Conservation (phyloP, 2,888 invertebrate genomes). For the Acronicta psi region DNA sequence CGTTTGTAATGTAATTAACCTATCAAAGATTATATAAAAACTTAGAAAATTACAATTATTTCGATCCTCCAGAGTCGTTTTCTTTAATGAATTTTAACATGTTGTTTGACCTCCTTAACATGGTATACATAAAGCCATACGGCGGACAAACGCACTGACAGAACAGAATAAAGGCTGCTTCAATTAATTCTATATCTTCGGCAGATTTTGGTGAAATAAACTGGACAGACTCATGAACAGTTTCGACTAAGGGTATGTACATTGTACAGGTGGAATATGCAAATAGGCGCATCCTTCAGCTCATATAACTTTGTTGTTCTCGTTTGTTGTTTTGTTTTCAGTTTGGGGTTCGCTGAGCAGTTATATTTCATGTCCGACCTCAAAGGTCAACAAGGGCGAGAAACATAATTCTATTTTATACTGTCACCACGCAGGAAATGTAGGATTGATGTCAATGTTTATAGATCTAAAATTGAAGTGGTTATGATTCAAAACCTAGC, state of each 20-base stretch:
- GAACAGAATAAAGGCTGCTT: conserved; percentile 4
- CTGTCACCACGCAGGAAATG: conserved; percentile 1
- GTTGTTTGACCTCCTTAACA: no score
- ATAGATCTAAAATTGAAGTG: no score
- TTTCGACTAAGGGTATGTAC: conserved; percentile 5
- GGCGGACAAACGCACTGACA: no score
- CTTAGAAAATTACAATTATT: no score
- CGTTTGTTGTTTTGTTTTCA: conserved; percentile 33
- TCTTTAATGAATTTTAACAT: no score
- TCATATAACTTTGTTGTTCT: conserved; percentile 46
- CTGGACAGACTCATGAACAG: conserved; percentile 36
- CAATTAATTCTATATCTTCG: conserved; percentile 19
- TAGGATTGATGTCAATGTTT: no score
- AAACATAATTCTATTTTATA: conserved; percentile 28
- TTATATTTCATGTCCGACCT: conserved; percentile 36
- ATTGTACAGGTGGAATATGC: conserved; percentile 17
- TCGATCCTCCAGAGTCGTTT: no score
- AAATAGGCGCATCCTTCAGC: conserved; percentile 41
- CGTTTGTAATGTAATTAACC: no score
- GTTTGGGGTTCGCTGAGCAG: conserved; percentile 23
- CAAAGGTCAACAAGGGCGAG: conserved; percentile 25
- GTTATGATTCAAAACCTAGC: no score
- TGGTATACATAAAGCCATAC: no score
- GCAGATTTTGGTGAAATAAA: conserved; percentile 28
- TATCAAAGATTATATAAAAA: no score